Evolutionary conservation across 2,113 vertebrate species (phyloP).

Genomic region (Aepyceros melampus): DNA sequence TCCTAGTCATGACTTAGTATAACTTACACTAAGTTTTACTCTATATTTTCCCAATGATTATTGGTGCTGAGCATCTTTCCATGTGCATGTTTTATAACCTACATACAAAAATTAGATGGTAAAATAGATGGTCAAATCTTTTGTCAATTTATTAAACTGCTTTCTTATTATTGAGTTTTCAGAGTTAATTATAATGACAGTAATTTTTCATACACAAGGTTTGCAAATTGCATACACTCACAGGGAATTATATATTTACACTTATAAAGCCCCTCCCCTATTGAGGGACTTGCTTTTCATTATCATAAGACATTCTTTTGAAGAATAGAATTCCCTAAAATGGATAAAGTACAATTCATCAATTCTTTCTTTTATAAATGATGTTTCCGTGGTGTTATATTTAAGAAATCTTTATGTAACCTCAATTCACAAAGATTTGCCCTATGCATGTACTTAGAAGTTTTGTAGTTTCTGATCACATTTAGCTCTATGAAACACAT

Average conservation of each 20-base stretch:
- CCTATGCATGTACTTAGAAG: background rate
- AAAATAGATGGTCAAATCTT: background rate
- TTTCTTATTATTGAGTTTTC: background rate
- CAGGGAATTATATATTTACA: background rate
- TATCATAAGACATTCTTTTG: background rate
- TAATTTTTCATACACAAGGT: background rate
- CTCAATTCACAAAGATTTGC: background rate
- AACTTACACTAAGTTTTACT: background rate
- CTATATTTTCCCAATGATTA: background rate
- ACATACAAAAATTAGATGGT: background rate
- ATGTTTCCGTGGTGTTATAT: background rate
- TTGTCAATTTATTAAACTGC: background rate
- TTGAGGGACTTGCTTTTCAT: background rate
- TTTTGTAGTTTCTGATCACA: background rate
- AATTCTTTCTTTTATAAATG: background rate
- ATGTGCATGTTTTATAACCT: background rate
- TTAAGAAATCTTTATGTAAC: constrained; percentile 4
- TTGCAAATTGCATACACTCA: background rate
- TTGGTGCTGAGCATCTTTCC: background rate
- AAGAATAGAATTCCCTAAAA: background rate
- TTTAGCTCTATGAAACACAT: background rate
- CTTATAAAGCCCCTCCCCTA: background rate
- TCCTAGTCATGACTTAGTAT: background rate
- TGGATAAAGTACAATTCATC: background rate
- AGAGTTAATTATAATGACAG: background rate